These are phyloP conservation scores for Eupithecia centaureata DNA, from an alignment of 2,888 invertebrate genomes.

Conservation along the genomic window DNA sequence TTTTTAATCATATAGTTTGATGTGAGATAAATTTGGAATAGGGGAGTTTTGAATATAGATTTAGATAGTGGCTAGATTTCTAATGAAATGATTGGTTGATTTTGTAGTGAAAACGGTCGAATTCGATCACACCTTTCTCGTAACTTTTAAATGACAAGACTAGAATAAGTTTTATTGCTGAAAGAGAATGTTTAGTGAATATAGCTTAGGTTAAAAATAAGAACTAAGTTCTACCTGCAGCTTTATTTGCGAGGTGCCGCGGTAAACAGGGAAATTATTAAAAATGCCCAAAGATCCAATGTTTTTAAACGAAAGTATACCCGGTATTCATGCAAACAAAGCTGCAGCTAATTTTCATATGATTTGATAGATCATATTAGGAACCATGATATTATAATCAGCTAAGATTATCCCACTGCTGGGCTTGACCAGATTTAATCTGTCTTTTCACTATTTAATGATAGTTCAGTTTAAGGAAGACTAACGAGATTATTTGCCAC, in stretches of 20 bases:
- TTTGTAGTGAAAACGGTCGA: constrained; percentile 19
- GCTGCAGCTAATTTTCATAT: background rate
- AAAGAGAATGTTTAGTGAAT: background rate
- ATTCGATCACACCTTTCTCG: constrained; percentile 24
- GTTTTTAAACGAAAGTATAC: background rate
- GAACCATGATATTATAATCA: background rate
- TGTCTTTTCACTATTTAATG: background rate
- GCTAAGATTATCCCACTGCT: background rate
- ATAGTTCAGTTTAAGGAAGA: background rate
- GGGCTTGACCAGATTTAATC: background rate
- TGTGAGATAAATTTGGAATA: background rate
- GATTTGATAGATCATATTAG: background rate
- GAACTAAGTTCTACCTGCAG: background rate
- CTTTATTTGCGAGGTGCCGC: background rate
- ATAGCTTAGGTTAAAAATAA: background rate
- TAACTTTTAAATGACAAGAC: constrained; percentile 1
- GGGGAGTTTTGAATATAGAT: background rate
- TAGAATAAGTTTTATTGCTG: background rate
- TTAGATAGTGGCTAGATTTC: background rate
- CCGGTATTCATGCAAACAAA: background rate
- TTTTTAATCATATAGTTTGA: background rate
- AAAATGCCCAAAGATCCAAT: background rate
- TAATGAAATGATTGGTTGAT: background rate
- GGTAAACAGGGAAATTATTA: background rate
- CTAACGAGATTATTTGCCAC: background rate